phyloP scores from a whole-genome alignment of 2,113 vertebrate genomes.

The Lepidiolamprologus cunningtoni region DNA sequence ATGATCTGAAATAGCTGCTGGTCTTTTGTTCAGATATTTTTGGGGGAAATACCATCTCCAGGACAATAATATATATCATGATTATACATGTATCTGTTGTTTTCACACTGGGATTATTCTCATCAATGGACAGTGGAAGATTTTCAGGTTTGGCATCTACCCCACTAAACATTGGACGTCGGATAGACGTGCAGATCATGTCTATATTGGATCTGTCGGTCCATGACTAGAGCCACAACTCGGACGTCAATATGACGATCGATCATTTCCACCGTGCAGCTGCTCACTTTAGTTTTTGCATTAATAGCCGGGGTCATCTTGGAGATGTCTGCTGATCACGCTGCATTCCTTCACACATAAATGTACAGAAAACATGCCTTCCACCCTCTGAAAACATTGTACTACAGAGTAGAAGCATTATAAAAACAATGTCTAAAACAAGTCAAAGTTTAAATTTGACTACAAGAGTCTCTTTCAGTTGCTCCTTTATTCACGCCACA shows the following conservation, averaged over 20 bases:
- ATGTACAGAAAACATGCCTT: background rate
- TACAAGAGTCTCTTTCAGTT: background rate
- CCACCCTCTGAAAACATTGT: background rate
- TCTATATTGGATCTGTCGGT: background rate
- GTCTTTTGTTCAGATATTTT: background rate
- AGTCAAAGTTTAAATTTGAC: background rate
- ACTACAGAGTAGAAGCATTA: background rate
- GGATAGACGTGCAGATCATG: background rate
- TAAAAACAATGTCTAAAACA: background rate
- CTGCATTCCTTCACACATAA: background rate
- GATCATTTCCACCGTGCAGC: background rate
- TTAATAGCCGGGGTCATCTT: fast-evolving
- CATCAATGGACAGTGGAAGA: background rate
- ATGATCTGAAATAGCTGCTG: background rate
- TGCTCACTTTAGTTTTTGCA: background rate
- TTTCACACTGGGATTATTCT: background rate
- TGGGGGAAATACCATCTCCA: background rate
- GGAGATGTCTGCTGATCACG: background rate
- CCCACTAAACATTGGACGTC: fast-evolving
- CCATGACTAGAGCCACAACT: background rate
- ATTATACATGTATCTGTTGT: background rate
- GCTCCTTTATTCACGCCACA: background rate
- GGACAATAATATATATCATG: background rate
- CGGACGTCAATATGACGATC: background rate
- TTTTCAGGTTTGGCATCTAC: background rate